Evolutionary conservation across 2,113 vertebrate species (phyloP).

Genomic region (Onychostruthus taczanowskii): DNA sequence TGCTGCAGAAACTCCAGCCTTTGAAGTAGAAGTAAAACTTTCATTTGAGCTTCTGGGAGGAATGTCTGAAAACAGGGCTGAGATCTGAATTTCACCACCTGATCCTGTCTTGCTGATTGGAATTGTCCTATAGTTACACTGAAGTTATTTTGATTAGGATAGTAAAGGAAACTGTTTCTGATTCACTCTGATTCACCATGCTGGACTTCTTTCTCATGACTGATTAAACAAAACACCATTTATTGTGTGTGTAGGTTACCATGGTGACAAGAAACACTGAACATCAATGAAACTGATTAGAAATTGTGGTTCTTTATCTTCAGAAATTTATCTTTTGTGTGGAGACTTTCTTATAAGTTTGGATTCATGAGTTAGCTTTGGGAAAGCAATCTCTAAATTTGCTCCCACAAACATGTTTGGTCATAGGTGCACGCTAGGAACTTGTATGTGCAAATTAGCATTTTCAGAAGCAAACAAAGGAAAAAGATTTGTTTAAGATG

Average conservation of each 20-base stretch:
- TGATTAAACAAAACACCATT: conserved; percentile 58
- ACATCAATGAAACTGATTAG: conserved; percentile 56
- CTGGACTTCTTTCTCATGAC: conserved; percentile 40
- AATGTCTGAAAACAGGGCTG: neutral
- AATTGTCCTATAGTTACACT: conserved; percentile 21
- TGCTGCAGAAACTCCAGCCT: neutral
- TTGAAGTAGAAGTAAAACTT: conserved; percentile 31
- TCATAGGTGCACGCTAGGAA: neutral
- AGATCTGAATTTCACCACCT: neutral
- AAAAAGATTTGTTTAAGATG: neutral
- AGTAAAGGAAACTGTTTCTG: conserved; percentile 41
- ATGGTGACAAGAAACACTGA: neutral
- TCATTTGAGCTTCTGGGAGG: neutral
- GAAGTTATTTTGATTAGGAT: conserved; percentile 20
- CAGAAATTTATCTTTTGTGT: conserved; percentile 1
- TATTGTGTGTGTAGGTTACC: conserved; percentile 20
- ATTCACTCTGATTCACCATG: conserved; percentile 49
- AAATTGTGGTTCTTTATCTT: conserved; percentile 24
- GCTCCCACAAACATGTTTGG: neutral
- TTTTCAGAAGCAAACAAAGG: conserved; percentile 39
- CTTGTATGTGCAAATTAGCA: conserved; percentile 9
- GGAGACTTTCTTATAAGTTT: neutral
- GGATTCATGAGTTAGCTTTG: neutral
- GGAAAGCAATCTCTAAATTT: neutral
- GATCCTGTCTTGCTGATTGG: neutral